phyloP scores from a whole-genome alignment of 2,113 vertebrate genomes.

The Myanophis thanlyinensis region DNA sequence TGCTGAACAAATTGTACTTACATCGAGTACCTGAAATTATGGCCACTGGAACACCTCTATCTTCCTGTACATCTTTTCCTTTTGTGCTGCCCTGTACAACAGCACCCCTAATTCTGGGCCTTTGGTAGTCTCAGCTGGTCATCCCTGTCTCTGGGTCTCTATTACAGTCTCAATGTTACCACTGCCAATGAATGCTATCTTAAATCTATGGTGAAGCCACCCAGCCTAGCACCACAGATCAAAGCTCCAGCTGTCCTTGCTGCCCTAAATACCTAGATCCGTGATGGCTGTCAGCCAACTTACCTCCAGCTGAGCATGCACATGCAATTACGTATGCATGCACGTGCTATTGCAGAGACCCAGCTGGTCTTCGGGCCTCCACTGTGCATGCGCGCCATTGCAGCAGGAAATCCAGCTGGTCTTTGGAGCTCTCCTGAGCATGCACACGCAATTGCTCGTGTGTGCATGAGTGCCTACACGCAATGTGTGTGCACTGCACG shows the following conservation, averaged over 20 bases:
- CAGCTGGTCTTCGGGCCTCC: too few species aligned
- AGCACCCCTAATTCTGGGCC: background rate
- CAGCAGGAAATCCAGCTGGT: too few species aligned
- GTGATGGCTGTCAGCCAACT: too few species aligned
- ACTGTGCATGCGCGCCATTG: too few species aligned
- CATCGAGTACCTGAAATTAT: background rate
- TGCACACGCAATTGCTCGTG: too few species aligned
- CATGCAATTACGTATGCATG: too few species aligned
- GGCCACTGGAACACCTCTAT: background rate
- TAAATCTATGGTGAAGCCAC: background rate
- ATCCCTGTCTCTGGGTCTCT: background rate
- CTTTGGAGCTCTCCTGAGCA: too few species aligned
- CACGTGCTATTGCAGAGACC: too few species aligned
- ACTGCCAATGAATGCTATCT: background rate
- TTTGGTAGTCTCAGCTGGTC: background rate
- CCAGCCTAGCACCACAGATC: background rate
- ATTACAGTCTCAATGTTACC: background rate
- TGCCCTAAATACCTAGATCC: background rate
- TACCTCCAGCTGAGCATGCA: too few species aligned
- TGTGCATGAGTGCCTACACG: too few species aligned
- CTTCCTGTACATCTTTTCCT: background rate
- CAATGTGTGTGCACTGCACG: too few species aligned
- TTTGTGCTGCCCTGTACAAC: background rate
- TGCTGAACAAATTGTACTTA: background rate
- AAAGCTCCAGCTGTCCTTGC: background rate